Conservation (phyloP, 2,888 invertebrate species). For the Sphecodes monilicornis region DNA sequence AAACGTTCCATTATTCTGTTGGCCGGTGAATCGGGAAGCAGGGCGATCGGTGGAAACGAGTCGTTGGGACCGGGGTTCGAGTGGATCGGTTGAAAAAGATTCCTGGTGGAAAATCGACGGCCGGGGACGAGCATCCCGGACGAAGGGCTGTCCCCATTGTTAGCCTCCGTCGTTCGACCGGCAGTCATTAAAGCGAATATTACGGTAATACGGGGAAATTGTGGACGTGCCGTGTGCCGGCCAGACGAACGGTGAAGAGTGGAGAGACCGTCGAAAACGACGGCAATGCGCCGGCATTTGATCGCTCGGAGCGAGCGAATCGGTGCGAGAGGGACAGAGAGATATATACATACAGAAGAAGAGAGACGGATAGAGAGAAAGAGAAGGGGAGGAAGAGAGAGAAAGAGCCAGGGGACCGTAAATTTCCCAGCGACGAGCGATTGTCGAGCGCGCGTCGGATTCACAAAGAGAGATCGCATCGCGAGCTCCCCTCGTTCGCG, state of each 20-base stretch:
- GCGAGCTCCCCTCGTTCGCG: constrained; percentile 57
- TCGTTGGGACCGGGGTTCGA: not conserved
- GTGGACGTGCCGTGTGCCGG: constrained; percentile 36
- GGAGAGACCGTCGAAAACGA: constrained; percentile 27
- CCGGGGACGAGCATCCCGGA: constrained; percentile 5
- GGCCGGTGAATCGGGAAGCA: not conserved
- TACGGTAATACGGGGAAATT: constrained; percentile 73
- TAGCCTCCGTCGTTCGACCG: constrained; percentile 22
- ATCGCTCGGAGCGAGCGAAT: constrained; percentile 6
- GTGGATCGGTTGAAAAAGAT: constrained; percentile 3
- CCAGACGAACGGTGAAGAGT: constrained; percentile 3
- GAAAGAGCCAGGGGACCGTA: constrained; percentile 40
- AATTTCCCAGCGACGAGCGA: constrained; percentile 64
- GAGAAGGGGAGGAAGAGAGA: too few species aligned
- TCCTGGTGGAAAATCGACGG: constrained; percentile 31
- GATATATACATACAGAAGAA: not conserved
- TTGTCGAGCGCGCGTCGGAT: constrained; percentile 61
- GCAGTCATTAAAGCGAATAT: constrained; percentile 70
- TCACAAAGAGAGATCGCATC: constrained; percentile 65
- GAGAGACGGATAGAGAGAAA: too few species aligned
- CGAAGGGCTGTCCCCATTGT: constrained; percentile 34
- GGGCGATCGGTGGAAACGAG: constrained; percentile 3
- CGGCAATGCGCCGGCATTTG: constrained; percentile 40
- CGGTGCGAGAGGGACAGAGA: not conserved
- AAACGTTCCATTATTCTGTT: constrained; percentile 9